A percentile compares a stretch with the other conserved stretches of the same genome.
Evolutionary conservation across 2,113 vertebrate species (phyloP).

Genomic region (Stictonetta naevosa): DNA sequence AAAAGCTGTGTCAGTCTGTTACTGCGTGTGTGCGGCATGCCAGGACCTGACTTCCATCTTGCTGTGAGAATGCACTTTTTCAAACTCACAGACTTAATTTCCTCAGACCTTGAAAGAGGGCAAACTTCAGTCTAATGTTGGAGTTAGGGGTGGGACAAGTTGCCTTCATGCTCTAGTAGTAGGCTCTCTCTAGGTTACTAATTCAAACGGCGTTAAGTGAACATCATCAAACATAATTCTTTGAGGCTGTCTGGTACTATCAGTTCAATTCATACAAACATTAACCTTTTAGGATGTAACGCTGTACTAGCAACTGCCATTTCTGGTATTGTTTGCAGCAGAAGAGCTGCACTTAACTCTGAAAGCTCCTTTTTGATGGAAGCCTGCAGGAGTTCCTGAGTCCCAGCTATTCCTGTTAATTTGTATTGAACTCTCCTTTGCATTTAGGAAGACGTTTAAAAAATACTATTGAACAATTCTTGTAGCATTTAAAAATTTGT

Average conservation of each 20-base stretch:
- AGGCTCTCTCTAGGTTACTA: not conserved
- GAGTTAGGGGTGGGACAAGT: not conserved
- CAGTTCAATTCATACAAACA: not conserved
- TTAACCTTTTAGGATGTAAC: not conserved
- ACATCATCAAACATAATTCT: not conserved
- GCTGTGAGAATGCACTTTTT: not conserved
- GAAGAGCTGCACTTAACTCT: not conserved
- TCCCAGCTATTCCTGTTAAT: not conserved
- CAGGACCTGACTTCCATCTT: not conserved
- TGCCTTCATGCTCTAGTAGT: not conserved
- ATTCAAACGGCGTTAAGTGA: not conserved
- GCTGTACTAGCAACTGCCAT: not conserved
- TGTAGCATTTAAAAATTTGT: not conserved
- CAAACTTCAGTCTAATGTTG: not conserved
- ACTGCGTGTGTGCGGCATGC: not conserved
- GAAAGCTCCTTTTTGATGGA: not conserved
- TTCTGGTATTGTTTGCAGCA: not conserved
- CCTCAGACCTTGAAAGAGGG: not conserved
- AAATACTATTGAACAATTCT: not conserved
- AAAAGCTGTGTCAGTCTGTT: not conserved
- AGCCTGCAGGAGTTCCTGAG: not conserved
- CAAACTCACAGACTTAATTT: not conserved
- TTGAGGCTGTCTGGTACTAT: not conserved
- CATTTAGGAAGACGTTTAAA: not conserved
- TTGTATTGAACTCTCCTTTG: not conserved